Percentiles rank a stretch among this genome's conserved stretches.
Conservation (phyloP, 2,888 invertebrate species). For the Eilema sororculum region DNA sequence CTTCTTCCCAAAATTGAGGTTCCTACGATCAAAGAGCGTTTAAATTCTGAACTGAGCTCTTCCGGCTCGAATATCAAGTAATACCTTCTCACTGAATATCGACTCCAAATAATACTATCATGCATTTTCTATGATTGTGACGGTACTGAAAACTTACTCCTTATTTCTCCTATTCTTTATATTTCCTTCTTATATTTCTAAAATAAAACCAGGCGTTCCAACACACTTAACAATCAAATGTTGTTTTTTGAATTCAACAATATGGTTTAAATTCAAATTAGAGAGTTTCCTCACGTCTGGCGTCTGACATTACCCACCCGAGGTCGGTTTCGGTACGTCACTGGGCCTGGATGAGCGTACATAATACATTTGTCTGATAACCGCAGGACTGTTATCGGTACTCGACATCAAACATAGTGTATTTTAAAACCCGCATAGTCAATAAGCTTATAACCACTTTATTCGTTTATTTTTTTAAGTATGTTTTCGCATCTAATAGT, state of each 20-base stretch:
- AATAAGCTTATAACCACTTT: slow-evolving; percentile 33
- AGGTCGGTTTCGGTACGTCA: slow-evolving; percentile 12
- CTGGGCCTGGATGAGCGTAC: slow-evolving; percentile 7
- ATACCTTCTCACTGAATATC: too few species aligned
- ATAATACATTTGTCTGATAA: slow-evolving; percentile 20
- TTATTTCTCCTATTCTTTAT: too few species aligned
- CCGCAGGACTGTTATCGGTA: slow-evolving; percentile 14
- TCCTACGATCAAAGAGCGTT: too few species aligned
- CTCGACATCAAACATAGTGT: slow-evolving; percentile 11
- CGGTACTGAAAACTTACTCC: too few species aligned
- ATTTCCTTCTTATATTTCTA: too few species aligned
- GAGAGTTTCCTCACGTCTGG: slow-evolving; percentile 19
- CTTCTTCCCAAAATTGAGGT: too few species aligned
- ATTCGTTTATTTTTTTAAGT: too few species aligned
- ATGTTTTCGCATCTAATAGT: too few species aligned
- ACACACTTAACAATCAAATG: background rate
- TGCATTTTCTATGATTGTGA: too few species aligned
- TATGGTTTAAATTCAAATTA: slow-evolving; percentile 10
- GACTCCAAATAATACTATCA: too few species aligned
- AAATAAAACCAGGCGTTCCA: background rate
- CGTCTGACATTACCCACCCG: slow-evolving; percentile 12
- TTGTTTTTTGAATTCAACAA: slow-evolving; percentile 3
- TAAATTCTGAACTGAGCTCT: too few species aligned
- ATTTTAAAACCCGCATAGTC: slow-evolving; percentile 18
- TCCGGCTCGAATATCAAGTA: too few species aligned